Conservation (phyloP, 2,797 vertebrate species). For the Malacoraja senta region DNA sequence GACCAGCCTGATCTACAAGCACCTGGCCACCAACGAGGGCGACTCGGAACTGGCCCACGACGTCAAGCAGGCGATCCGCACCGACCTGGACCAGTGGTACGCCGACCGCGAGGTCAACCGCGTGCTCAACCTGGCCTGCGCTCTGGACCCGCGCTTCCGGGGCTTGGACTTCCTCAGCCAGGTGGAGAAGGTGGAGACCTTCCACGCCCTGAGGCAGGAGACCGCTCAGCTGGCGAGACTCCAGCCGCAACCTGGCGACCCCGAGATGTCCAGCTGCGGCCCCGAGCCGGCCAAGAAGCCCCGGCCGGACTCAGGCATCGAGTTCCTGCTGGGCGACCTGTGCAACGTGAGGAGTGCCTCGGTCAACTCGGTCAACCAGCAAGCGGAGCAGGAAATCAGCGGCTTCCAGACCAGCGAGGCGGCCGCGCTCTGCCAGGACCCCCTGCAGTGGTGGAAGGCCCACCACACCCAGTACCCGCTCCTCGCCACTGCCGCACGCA, state of each 20-base stretch:
- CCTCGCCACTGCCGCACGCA: constrained; percentile 55
- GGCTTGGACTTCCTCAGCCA: constrained; percentile 62
- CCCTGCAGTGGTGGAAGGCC: constrained; percentile 64
- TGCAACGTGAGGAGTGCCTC: constrained; percentile 50
- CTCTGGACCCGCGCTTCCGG: constrained; percentile 65
- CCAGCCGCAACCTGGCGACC: not conserved
- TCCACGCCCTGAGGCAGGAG: constrained; percentile 59
- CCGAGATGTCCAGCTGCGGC: constrained; percentile 31
- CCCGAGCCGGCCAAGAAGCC: constrained; percentile 43
- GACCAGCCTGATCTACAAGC: constrained; percentile 61
- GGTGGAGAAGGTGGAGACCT: constrained; percentile 54
- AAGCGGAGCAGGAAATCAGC: constrained; percentile 58
- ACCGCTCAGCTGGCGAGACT: constrained; percentile 54
- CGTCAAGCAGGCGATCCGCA: constrained; percentile 56
- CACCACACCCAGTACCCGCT: constrained; percentile 59
- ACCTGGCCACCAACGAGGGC: constrained; percentile 52
- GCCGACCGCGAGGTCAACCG: constrained; percentile 54
- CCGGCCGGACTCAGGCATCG: constrained; percentile 56
- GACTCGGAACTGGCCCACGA: constrained; percentile 48
- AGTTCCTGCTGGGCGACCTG: constrained; percentile 64
- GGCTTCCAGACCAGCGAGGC: constrained; percentile 59
- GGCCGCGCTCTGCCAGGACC: constrained; percentile 56
- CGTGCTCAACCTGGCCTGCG: constrained; percentile 59
- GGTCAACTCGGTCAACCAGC: constrained; percentile 56
- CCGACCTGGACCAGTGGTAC: constrained; percentile 52